Evolutionary conservation across 2,888 invertebrate genomes (phyloP), one percentile per base, ranked within the genome.

Genomic region (Ectropis crepuscularia): DNA sequence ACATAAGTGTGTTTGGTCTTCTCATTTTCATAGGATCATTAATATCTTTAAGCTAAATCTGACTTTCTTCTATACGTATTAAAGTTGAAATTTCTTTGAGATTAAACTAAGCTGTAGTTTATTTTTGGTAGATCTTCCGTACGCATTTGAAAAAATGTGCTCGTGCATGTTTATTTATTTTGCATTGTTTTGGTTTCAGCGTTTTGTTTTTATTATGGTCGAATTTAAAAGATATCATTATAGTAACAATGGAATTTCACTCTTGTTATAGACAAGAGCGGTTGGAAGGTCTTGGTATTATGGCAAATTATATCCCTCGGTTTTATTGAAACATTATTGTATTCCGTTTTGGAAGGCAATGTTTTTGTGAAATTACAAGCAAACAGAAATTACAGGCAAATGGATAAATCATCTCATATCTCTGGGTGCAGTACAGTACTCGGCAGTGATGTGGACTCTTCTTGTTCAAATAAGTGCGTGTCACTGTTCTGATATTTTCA

Each of bases 21-120:
- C 61, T 71, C 67, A 80, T 82, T 85, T 84, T 79, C 76, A 76
- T 79, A 77, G 77, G 74, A 71, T 80, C 74, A 74, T 80, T 76
- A 79, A 16, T 11, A 16, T n/a, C 11, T 8, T 4, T 39, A 47
- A 39, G 10, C n/a, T 6, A 53, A 63, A 47, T 28, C 57, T 16
- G 11, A 55, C 63, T 61, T 39, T 68, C 38, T 28, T 0, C 9
- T 0, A 6, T 11, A 28, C 2, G 1, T 28, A 66, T 71, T 72
- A 61, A 63, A 58, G 68, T 74, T 49, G 48, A 53, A 47, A 50
- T 61, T 69, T 65, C 67, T 49, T 41, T 46, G 9, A 48, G 55
- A 37, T 57, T 6, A 11, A 16, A 61, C 50, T 9, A 28, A 48
- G 36, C 60, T 39, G 5, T 72, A 57, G 65, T 54, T 69, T 67